Conservation (phyloP, 2,888 invertebrate genomes). For the Choreutis nemorana region DNA sequence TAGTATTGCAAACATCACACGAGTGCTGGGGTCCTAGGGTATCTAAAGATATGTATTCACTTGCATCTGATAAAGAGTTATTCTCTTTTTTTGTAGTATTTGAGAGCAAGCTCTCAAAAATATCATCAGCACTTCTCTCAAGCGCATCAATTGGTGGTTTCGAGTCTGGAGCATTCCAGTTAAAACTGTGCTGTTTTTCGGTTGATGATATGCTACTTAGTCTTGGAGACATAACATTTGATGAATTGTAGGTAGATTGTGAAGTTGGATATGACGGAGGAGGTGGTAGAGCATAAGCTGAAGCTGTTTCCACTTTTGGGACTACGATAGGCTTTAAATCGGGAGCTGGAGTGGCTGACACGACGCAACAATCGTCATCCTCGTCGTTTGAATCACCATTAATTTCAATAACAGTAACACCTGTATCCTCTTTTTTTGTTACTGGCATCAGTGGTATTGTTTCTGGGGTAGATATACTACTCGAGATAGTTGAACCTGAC, state of each 20-base stretch:
- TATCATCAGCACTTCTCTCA: conserved; percentile 56
- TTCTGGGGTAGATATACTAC: conserved; percentile 3
- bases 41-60: conserved; percentile 72
- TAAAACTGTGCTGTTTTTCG: conserved; percentile 54
- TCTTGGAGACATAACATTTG: conserved; percentile 18
- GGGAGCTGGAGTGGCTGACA: conserved; percentile 51
- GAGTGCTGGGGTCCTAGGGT: conserved; percentile 67
- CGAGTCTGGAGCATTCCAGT: conserved; percentile 57
- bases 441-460: conserved; percentile 31
- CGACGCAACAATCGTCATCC: conserved; percentile 58
- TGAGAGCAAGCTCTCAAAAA: conserved; percentile 53
- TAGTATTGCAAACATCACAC: conserved; percentile 69
- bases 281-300: conserved; percentile 24
- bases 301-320: conserved; percentile 37
- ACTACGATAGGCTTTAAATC: conserved; percentile 47
- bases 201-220: conserved; percentile 27
- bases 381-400: conserved; percentile 58
- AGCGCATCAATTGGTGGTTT: conserved; percentile 48
- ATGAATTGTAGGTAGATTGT: conserved; percentile 21
- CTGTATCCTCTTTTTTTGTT: conserved; percentile 38
- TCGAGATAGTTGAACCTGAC: conserved; percentile 8
- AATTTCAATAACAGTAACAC: conserved; percentile 48
- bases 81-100: conserved; percentile 43
- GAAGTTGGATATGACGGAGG: conserved; percentile 25
- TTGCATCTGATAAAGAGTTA: conserved; percentile 41